These are phyloP conservation scores for Drosophila sproati DNA, from an alignment of 1,140 invertebrate genomes.

Conservation along the genomic window DNA sequence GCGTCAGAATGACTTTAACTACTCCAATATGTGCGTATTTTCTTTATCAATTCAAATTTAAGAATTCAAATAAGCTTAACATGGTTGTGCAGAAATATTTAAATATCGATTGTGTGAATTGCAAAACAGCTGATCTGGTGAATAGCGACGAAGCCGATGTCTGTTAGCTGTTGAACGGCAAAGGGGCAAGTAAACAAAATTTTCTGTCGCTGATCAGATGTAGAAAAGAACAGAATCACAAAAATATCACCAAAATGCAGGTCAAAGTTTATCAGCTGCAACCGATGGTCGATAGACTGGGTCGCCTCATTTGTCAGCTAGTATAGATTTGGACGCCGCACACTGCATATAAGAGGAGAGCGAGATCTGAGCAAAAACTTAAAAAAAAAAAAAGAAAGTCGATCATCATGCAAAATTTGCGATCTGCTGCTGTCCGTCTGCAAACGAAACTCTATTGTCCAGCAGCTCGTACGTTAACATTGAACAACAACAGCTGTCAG, in stretches of 20 bases:
- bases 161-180: neutral
- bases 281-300: neutral
- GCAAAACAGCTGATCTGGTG: slow-evolving; percentile 19
- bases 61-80: too few relatives aligned
- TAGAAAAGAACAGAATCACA: neutral
- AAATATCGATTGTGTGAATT: slow-evolving; percentile 13
- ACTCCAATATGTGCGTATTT: too few relatives aligned
- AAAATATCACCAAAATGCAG: slow-evolving; percentile 27
- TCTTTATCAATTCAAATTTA: too few relatives aligned
- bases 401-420: slow-evolving; percentile 20
- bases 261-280: slow-evolving; percentile 40
- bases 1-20: too few relatives aligned
- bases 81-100: neutral
- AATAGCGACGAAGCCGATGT: neutral
- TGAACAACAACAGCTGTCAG: slow-evolving; percentile 26
- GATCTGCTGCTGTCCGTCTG: neutral
- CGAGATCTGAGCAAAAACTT: slow-evolving; percentile 19
- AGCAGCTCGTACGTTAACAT: neutral
- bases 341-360: slow-evolving; percentile 22
- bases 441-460: neutral
- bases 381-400: neutral
- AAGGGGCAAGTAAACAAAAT: slow-evolving; percentile 27
- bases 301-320: neutral
- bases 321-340: slow-evolving; percentile 12
- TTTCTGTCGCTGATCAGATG: slow-evolving; percentile 33